These are phyloP conservation scores for Cheilosia variabilis DNA, from an alignment of 2,888 invertebrate species.

Conservation along the genomic window DNA sequence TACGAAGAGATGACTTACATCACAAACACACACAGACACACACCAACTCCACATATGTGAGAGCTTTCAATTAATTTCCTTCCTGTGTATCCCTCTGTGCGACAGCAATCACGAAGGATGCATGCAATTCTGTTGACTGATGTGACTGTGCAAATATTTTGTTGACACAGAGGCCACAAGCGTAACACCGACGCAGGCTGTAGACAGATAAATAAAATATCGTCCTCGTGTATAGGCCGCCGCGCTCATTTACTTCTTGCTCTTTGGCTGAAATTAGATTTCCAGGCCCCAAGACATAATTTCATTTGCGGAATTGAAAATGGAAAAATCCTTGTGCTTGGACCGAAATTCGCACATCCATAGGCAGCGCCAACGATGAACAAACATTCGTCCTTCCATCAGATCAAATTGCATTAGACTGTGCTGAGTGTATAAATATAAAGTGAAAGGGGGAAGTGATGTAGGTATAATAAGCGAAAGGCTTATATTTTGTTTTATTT, in stretches of 20 bases:
- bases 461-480: background rate
- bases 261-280: slow-evolving; percentile 26
- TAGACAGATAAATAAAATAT: background rate
- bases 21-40: background rate
- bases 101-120: slow-evolving; percentile 5
- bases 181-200: background rate
- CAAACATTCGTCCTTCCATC: slow-evolving; percentile 22
- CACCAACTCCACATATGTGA: background rate
- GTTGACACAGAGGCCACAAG: background rate
- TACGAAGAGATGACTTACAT: background rate
- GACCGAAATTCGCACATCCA: background rate
- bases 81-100: background rate
- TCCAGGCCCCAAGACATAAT: slow-evolving; percentile 26
- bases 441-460: background rate
- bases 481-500: slow-evolving; percentile 24
- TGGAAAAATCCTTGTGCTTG: slow-evolving; percentile 18
- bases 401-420: slow-evolving; percentile 36
- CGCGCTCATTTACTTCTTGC: background rate
- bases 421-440: too few relatives aligned
- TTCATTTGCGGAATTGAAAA: slow-evolving; percentile 31
- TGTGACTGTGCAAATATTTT: slow-evolving; percentile 21
- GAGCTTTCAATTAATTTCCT: slow-evolving; percentile 42
- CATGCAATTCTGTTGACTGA: background rate
- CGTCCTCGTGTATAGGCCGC: background rate
- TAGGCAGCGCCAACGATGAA: background rate